These are phyloP conservation scores for Catalaphyllia jardinei DNA, from an alignment of 64 coral and sea anemone genomes.

Conservation along the genomic window DNA sequence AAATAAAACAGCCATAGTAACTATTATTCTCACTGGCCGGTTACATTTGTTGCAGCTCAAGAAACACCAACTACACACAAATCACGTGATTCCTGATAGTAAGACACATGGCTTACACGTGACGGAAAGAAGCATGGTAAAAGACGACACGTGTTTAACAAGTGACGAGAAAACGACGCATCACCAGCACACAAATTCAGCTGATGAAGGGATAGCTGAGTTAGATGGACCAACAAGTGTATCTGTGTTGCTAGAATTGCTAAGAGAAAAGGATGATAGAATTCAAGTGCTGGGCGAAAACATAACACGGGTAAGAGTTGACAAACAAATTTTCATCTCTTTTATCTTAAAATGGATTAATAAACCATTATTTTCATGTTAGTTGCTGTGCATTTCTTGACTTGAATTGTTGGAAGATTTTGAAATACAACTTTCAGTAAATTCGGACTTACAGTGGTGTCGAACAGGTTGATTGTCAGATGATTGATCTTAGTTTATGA, in stretches of 20 bases:
- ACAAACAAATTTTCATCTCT: not conserved
- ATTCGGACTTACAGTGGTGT: too few species aligned
- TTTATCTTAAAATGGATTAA: too few species aligned
- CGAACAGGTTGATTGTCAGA: not conserved
- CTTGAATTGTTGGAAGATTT: too few species aligned
- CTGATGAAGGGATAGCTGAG: conserved; percentile 74
- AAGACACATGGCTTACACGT: not conserved
- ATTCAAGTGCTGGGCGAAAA: conserved; percentile 50
- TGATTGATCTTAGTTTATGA: not conserved
- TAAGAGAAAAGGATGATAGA: conserved; percentile 68
- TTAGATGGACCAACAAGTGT: conserved; percentile 62
- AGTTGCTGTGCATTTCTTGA: too few species aligned
- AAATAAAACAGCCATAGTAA: too few species aligned
- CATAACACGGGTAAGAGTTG: conserved; percentile 35
- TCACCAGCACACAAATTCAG: not conserved
- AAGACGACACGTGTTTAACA: not conserved
- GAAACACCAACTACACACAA: not conserved
- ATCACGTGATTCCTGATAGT: not conserved
- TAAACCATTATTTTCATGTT: too few species aligned
- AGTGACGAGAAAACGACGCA: not conserved
- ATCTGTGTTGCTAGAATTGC: conserved; percentile 46
- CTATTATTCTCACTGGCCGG: too few species aligned
- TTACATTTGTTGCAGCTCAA: not conserved
- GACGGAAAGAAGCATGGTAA: not conserved
- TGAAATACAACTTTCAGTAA: too few species aligned